phyloP scores from a whole-genome alignment of 2,888 invertebrate genomes.

The Ypsolopha scabrella region DNA sequence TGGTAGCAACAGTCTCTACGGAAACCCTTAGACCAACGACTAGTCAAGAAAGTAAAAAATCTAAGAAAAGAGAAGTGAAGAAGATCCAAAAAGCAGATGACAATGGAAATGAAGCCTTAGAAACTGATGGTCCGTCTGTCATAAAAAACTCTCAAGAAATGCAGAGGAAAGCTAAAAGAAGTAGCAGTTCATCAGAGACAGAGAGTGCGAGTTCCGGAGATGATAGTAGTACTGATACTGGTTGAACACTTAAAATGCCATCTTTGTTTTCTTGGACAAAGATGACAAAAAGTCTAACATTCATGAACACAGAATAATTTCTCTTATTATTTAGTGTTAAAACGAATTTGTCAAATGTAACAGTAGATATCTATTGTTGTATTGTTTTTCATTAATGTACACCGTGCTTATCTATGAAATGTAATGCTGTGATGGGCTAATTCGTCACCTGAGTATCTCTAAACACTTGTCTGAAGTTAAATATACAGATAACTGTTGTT shows the following conservation, averaged over 20 bases:
- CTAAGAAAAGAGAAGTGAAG: constrained; percentile 32
- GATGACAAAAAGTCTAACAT: too few relatives aligned
- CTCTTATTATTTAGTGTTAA: too few relatives aligned
- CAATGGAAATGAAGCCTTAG: constrained; percentile 34
- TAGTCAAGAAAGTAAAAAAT: constrained; percentile 34
- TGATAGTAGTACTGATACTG: constrained; percentile 73
- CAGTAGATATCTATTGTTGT: too few relatives aligned
- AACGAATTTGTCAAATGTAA: too few relatives aligned
- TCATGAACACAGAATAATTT: too few relatives aligned
- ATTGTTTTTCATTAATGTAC: too few relatives aligned
- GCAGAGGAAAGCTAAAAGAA: constrained; percentile 27
- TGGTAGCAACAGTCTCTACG: constrained; percentile 57
- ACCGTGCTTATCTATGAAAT: too few relatives aligned
- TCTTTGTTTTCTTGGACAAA: not conserved
- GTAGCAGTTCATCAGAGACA: constrained; percentile 71
- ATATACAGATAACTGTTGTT: too few relatives aligned
- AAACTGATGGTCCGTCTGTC: constrained; percentile 32
- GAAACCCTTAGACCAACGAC: constrained; percentile 57
- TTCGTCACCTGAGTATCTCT: too few relatives aligned
- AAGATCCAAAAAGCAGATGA: constrained; percentile 12
- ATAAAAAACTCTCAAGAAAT: constrained; percentile 19
- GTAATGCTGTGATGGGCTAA: too few relatives aligned
- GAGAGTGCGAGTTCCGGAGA: constrained; percentile 75
- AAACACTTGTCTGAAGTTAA: too few relatives aligned
- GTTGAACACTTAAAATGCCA: constrained; percentile 28